These are phyloP conservation scores for Chelonoidis abingdonii DNA, from an alignment of 2,113 vertebrate genomes.

Conservation along the genomic window DNA sequence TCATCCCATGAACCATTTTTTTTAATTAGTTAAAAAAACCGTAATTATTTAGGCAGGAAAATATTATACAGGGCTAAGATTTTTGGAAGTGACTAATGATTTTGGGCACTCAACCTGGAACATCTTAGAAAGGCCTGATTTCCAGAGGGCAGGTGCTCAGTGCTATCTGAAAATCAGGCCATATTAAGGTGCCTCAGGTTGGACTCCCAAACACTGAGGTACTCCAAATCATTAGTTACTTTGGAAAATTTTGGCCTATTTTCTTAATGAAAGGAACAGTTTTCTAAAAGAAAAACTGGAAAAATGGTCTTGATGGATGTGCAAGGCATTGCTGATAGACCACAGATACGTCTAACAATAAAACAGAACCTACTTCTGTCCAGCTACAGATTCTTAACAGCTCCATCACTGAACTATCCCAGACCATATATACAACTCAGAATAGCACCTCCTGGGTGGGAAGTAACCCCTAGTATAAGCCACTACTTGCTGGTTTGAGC, in stretches of 20 bases:
- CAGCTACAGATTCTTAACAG: neutral
- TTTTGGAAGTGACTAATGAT: neutral
- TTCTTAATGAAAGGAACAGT: neutral
- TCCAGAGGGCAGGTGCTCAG: neutral
- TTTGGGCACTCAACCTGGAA: neutral
- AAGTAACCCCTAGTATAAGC: neutral
- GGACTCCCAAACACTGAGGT: neutral
- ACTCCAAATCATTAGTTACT: neutral
- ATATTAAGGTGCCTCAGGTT: neutral
- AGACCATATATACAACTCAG: fast-evolving
- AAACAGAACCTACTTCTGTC: neutral
- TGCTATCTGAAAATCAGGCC: neutral
- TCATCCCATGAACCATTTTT: neutral
- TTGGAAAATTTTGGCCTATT: neutral
- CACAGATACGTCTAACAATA: fast-evolving
- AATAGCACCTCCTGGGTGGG: neutral
- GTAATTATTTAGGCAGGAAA: neutral
- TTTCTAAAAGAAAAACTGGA: neutral
- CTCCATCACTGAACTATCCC: neutral
- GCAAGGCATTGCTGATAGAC: neutral
- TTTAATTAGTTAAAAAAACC: neutral
- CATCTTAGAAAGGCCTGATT: neutral
- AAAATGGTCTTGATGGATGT: neutral
- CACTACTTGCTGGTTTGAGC: neutral
- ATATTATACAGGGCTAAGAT: neutral